Conservation (phyloP, 2,113 vertebrate genomes). For the Oreochromis spilurus region DNA sequence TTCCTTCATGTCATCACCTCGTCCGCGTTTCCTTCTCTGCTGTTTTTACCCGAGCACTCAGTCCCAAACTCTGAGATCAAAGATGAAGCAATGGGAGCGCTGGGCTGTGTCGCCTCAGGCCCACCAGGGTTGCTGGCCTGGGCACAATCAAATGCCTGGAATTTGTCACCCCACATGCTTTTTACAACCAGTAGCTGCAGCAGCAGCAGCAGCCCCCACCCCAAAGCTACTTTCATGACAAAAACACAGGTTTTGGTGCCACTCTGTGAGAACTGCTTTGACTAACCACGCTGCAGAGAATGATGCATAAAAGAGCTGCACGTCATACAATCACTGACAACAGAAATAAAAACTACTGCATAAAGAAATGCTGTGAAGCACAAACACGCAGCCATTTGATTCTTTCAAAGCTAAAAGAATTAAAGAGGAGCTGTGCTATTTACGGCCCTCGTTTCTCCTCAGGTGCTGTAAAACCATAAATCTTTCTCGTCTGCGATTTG, state of each 20-base stretch:
- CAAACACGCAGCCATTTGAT: conserved; percentile 40
- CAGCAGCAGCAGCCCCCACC: background rate
- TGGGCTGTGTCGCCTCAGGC: conserved; percentile 1
- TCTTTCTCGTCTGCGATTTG: conserved; percentile 54
- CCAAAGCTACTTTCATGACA: conserved; percentile 22
- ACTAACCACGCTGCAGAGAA: conserved; percentile 12
- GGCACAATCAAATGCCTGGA: conserved; percentile 65
- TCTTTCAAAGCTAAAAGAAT: conserved; percentile 58
- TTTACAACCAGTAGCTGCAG: conserved; percentile 7
- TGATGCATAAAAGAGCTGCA: background rate
- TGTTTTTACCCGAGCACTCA: background rate
- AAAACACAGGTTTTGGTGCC: conserved; percentile 10
- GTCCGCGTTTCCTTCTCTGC: conserved; percentile 27
- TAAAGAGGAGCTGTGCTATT: conserved; percentile 72
- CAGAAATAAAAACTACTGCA: conserved; percentile 19
- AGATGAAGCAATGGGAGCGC: conserved; percentile 44
- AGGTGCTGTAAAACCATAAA: conserved; percentile 78
- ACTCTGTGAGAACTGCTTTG: conserved; percentile 5
- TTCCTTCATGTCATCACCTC: conserved; percentile 36
- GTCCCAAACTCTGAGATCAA: conserved; percentile 41
- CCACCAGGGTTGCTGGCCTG: conserved; percentile 51
- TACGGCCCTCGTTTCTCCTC: conserved; percentile 62
- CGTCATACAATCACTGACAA: conserved; percentile 11
- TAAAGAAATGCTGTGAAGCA: conserved; percentile 23
- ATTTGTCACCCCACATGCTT: conserved; percentile 64